Percentiles rank a stretch among this genome's conserved stretches.
These are phyloP conservation scores for Catharus ustulatus DNA, from an alignment of 2,797 vertebrate genomes.

Conservation along the genomic window DNA sequence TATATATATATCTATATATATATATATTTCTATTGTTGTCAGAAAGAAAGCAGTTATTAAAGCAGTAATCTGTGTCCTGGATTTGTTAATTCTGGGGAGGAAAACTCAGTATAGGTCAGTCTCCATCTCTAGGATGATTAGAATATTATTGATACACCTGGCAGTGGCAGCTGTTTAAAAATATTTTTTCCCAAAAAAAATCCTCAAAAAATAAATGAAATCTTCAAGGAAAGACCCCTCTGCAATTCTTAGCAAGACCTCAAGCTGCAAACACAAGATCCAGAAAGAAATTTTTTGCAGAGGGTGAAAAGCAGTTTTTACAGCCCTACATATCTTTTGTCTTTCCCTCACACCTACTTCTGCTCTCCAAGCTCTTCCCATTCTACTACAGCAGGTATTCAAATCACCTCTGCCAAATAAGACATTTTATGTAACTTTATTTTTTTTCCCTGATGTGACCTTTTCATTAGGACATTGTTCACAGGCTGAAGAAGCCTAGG, in stretches of 20 bases:
- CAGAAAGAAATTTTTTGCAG: neutral
- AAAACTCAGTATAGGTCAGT: neutral
- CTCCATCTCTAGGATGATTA: neutral
- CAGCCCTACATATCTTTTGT: accelerated
- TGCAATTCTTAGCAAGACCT: neutral
- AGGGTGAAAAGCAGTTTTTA: neutral
- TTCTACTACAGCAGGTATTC: neutral
- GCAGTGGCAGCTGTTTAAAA: neutral
- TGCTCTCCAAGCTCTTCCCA: neutral
- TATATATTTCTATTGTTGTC: neutral
- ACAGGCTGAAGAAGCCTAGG: neutral
- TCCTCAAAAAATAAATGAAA: neutral
- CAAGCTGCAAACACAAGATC: neutral
- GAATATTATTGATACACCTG: neutral
- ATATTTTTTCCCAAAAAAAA: neutral
- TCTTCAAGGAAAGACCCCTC: neutral
- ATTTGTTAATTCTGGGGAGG: neutral
- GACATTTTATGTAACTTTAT: neutral
- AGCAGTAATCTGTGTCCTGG: neutral
- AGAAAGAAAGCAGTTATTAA: neutral
- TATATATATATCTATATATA: neutral
- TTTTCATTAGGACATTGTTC: neutral
- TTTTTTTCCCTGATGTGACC: neutral
- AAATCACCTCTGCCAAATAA: neutral
- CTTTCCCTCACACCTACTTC: neutral